phyloP scores from a whole-genome alignment of 2,797 vertebrate species.

The Girardinus metallicus region DNA sequence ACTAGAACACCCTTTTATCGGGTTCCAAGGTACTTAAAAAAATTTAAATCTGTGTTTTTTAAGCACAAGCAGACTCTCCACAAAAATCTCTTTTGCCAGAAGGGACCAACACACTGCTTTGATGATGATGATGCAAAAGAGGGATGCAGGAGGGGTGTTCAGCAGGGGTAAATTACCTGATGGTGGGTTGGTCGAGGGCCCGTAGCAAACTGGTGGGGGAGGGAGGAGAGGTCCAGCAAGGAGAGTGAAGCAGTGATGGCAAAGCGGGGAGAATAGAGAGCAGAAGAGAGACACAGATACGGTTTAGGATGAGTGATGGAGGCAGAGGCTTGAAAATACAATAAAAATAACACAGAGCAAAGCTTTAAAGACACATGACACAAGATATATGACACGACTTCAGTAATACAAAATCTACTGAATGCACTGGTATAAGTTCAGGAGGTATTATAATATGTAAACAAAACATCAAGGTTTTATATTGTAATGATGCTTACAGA shows the following conservation, averaged over 20 bases:
- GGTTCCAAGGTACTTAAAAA: constrained; percentile 29
- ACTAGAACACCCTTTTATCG: background rate
- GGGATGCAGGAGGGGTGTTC: constrained; percentile 46
- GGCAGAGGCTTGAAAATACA: constrained; percentile 54
- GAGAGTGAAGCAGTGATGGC: constrained; percentile 85
- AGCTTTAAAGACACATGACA: constrained; percentile 30
- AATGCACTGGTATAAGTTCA: background rate
- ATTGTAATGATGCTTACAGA: background rate
- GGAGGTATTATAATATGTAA: background rate
- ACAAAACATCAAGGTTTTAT: background rate
- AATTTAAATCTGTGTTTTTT: constrained; percentile 28
- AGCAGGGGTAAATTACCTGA: constrained; percentile 88
- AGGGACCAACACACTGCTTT: constrained; percentile 52
- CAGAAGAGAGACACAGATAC: constrained; percentile 65
- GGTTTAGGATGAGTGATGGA: constrained; percentile 65
- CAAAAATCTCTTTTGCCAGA: constrained; percentile 44
- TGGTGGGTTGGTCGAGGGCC: constrained; percentile 98
- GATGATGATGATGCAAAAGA: constrained; percentile 58
- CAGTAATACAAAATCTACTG: background rate
- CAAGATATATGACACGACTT: constrained; percentile 17
- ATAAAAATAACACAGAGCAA: constrained; percentile 40
- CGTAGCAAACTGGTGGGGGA: constrained; percentile 92
- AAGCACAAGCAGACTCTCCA: constrained; percentile 41
- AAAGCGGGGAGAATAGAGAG: constrained; percentile 77
- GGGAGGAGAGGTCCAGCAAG: constrained; percentile 74